A percentile compares a stretch with the other conserved stretches of the same genome.
These are phyloP conservation scores for Maconellicoccus hirsutus DNA, from an alignment of 1,140 invertebrate genomes.

Conservation along the genomic window DNA sequence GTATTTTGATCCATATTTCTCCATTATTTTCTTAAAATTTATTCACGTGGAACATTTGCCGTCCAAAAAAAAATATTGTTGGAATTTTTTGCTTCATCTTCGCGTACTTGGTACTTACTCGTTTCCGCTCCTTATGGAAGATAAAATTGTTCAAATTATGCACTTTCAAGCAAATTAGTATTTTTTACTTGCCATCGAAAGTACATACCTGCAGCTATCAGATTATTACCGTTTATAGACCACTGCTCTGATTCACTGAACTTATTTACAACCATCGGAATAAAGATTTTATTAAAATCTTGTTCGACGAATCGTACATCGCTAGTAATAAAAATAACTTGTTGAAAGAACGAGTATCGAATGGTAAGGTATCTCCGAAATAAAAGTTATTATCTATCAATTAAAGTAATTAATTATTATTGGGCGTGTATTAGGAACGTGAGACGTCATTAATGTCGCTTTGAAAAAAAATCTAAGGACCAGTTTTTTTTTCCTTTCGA, in stretches of 20 bases:
- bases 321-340: constrained; percentile 1
- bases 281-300: constrained; percentile 6
- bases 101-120: too few species aligned
- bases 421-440: constrained; percentile 7
- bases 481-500: background rate
- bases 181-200: too few species aligned
- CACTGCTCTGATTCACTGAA: background rate
- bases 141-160: too few species aligned
- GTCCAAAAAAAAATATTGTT: too few species aligned
- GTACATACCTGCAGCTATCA: too few species aligned
- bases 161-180: too few species aligned
- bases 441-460: constrained; percentile 6
- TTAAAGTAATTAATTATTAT: constrained; percentile 10
- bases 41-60: too few species aligned
- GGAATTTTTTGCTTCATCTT: too few species aligned
- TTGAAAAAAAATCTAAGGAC: background rate
- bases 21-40: too few species aligned
- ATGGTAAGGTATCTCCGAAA: background rate
- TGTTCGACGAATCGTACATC: background rate
- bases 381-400: constrained; percentile 10
- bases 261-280: constrained; percentile 3
- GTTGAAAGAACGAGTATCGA: background rate
- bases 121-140: too few species aligned
- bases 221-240: background rate
- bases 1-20: too few species aligned